A percentile compares a stretch with the other conserved stretches of the same genome.
Conservation (phyloP, 1,140 invertebrate genomes). For the Nasonia longicornis region DNA sequence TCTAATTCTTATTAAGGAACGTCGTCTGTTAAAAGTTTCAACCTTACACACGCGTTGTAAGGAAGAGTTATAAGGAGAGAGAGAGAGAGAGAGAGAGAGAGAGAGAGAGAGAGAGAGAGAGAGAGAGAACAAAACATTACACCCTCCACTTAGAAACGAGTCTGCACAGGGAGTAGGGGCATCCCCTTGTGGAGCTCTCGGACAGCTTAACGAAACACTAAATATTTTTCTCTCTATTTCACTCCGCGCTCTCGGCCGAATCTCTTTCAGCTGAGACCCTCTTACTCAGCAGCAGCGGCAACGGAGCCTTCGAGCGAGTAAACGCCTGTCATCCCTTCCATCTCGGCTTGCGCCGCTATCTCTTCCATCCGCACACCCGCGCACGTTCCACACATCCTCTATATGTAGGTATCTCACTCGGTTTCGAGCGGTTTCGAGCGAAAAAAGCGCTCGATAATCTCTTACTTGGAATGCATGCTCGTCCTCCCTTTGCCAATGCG, state of each 20-base stretch:
- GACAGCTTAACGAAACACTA: conserved; percentile 18
- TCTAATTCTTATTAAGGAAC: neutral
- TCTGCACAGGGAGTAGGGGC: too few relatives aligned
- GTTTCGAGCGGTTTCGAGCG: neutral
- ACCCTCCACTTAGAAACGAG: neutral
- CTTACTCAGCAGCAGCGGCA: neutral
- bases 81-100: neutral
- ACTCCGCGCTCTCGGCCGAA: neutral
- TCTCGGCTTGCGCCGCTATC: neutral
- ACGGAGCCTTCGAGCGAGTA: neutral
- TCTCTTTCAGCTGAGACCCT: neutral
- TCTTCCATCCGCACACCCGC: neutral
- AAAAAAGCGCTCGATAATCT: conserved; percentile 24
- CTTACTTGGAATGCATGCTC: conserved; percentile 35
- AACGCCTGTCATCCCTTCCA: conserved; percentile 13
- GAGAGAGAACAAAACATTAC: neutral
- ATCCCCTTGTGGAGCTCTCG: neutral
- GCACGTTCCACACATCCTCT: neutral
- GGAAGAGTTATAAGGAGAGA: neutral
- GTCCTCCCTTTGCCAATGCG: neutral
- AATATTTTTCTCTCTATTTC: conserved; percentile 12
- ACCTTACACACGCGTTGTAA: neutral
- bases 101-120: too few relatives aligned
- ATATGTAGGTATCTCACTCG: neutral
- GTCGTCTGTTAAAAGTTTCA: neutral